These are phyloP conservation scores for Drosophila pseudotalamancana DNA, from an alignment of 2,888 invertebrate species.

Conservation along the genomic window DNA sequence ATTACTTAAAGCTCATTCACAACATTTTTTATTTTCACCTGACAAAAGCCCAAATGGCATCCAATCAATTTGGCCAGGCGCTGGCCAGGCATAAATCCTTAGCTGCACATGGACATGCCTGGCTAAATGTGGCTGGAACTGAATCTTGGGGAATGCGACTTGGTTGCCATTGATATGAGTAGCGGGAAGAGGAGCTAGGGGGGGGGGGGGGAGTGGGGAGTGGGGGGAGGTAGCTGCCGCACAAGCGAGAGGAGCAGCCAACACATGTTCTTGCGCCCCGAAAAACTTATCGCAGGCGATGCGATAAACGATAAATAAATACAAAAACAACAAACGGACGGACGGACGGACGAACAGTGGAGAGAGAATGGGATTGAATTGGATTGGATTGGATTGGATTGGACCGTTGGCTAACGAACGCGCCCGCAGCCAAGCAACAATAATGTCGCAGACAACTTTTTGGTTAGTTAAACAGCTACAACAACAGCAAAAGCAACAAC, in stretches of 20 bases:
- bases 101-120: slow-evolving; percentile 17
- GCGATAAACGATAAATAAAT: slow-evolving; percentile 80
- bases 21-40: slow-evolving; percentile 83
- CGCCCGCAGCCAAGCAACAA: slow-evolving; percentile 32
- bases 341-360: neutral
- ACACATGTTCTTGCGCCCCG: slow-evolving; percentile 84
- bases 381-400: slow-evolving; percentile 3
- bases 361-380: slow-evolving; percentile 3
- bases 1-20: slow-evolving; percentile 83
- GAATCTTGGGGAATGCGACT: slow-evolving; percentile 38
- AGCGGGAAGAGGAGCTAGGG: slow-evolving; percentile 52
- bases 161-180: slow-evolving; percentile 40
- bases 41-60: slow-evolving; percentile 80
- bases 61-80: slow-evolving; percentile 77
- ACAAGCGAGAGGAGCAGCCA: slow-evolving; percentile 64
- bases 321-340: slow-evolving; percentile 42
- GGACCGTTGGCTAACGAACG: slow-evolving; percentile 38
- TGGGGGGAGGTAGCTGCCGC: neutral
- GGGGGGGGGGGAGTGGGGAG: neutral
- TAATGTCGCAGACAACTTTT: slow-evolving; percentile 61
- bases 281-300: slow-evolving; percentile 79
- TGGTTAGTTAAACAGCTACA: slow-evolving; percentile 62
- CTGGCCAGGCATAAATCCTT: slow-evolving; percentile 48
- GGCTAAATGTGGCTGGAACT: neutral
- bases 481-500: slow-evolving; percentile 12